These are phyloP conservation scores for Periplaneta americana DNA, from an alignment of 1,140 invertebrate species.

Conservation along the genomic window DNA sequence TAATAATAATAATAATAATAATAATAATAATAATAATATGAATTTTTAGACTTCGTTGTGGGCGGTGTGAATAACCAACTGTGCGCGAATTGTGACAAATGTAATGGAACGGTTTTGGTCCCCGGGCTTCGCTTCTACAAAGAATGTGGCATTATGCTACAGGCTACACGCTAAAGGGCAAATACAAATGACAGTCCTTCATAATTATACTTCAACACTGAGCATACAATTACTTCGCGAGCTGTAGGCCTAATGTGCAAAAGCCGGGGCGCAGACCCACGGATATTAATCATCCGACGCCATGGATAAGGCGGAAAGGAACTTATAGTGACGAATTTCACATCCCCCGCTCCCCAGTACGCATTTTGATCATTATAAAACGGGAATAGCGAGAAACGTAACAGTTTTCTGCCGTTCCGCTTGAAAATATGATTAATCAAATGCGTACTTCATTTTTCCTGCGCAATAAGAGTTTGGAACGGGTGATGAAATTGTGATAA, in stretches of 20 bases:
- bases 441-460: background rate
- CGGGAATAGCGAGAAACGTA: background rate
- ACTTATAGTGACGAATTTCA: background rate
- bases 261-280: background rate
- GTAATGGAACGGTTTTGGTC: too few relatives aligned
- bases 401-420: background rate
- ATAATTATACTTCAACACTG: background rate
- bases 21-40: too few relatives aligned
- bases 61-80: too few relatives aligned
- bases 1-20: too few relatives aligned
- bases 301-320: background rate
- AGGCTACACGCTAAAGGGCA: too few relatives aligned
- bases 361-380: background rate
- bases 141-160: too few relatives aligned
- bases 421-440: background rate
- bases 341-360: background rate
- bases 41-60: too few relatives aligned
- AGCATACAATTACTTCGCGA: background rate
- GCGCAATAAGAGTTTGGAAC: background rate
- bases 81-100: too few relatives aligned
- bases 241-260: background rate
- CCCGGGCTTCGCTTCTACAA: too few relatives aligned
- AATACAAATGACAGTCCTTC: too few relatives aligned
- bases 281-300: background rate
- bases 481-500: background rate